phyloP scores from a whole-genome alignment of 2,113 vertebrate species.

The Vanacampus margaritifer region DNA sequence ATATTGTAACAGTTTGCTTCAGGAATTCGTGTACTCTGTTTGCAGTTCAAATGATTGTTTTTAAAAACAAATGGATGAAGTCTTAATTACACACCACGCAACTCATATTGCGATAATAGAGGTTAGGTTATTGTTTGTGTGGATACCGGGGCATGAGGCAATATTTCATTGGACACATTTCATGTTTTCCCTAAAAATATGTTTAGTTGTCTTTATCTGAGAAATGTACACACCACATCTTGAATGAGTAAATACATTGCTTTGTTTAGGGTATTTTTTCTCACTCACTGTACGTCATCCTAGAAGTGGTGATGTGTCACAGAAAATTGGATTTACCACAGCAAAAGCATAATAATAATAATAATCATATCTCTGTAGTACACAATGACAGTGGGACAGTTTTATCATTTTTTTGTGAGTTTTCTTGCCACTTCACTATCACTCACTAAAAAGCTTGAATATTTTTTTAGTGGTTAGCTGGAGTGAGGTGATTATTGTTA shows the following conservation, averaged over 20 bases:
- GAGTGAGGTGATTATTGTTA: background rate
- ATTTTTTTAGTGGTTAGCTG: background rate
- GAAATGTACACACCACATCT: background rate
- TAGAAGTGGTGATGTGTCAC: background rate
- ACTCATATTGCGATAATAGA: background rate
- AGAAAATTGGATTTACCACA: background rate
- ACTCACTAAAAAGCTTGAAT: background rate
- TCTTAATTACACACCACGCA: background rate
- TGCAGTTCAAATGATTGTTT: background rate
- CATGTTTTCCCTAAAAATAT: background rate
- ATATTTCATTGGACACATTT: too few species aligned
- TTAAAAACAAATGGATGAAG: background rate
- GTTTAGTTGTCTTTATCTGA: background rate
- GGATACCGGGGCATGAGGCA: background rate
- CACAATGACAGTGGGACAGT: background rate
- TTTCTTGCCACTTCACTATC: background rate
- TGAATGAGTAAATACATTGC: background rate
- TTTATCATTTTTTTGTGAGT: background rate
- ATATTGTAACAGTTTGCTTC: slow-evolving; percentile 20
- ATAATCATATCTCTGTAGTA: background rate
- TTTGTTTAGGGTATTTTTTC: background rate
- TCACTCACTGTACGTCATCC: background rate
- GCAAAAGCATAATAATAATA: background rate
- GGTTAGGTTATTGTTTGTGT: background rate
- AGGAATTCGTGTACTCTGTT: slow-evolving; percentile 1